phyloP scores from a whole-genome alignment of 1,140 invertebrate genomes.

The Cyclargus thomasi region DNA sequence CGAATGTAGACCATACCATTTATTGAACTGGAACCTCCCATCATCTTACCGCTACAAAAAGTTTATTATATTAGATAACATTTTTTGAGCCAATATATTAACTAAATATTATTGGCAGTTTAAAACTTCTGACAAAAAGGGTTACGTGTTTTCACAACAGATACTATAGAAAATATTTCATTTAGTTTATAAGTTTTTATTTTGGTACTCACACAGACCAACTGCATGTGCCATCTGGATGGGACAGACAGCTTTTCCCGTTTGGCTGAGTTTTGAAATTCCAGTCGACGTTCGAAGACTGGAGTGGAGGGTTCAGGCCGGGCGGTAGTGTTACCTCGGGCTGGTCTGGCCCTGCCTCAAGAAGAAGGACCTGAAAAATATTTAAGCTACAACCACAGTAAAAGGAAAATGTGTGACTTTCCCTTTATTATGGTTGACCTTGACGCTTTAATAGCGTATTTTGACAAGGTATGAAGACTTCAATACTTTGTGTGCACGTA shows the following conservation, averaged over 20 bases:
- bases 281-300: constrained; percentile 78
- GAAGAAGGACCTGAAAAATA: constrained; percentile 58
- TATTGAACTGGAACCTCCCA: constrained; percentile 84
- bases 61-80: too few species aligned
- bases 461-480: too few species aligned
- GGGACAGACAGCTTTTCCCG: constrained; percentile 48
- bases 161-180: too few species aligned
- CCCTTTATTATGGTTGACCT: too few species aligned
- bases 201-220: constrained; percentile 72
- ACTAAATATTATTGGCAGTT: too few species aligned
- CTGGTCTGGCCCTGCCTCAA: constrained; percentile 86
- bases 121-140: too few species aligned
- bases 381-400: too few species aligned
- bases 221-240: constrained; percentile 73
- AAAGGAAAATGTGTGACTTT: too few species aligned
- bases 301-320: constrained; percentile 74
- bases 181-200: too few species aligned
- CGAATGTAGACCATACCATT: constrained; percentile 89
- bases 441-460: too few species aligned
- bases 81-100: too few species aligned
- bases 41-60: constrained; percentile 71
- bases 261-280: constrained; percentile 78
- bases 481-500: too few species aligned
- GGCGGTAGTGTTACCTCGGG: constrained; percentile 80
- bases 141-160: neutral